Conservation (phyloP, 2,113 vertebrate genomes). For the Seriola aureovittata region DNA sequence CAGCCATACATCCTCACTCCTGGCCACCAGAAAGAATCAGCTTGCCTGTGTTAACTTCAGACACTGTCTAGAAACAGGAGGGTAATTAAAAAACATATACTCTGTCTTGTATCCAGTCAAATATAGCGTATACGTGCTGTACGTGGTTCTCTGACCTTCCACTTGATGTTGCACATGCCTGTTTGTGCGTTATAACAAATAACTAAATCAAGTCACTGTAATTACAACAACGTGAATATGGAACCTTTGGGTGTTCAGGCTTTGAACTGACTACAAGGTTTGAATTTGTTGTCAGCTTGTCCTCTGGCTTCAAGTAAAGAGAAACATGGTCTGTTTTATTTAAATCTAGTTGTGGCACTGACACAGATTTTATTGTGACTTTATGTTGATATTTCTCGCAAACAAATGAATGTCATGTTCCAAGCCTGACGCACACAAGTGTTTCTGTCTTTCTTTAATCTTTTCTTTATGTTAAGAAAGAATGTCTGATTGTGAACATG, state of each 20-base stretch:
- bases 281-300: background rate
- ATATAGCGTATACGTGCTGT: constrained; percentile 1
- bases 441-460: constrained; percentile 5
- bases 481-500: constrained; percentile 28
- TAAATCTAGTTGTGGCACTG: background rate
- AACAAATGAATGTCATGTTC: background rate
- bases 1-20: background rate
- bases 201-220: constrained; percentile 7
- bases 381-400: background rate
- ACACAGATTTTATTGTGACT: constrained; percentile 3
- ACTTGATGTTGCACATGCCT: background rate
- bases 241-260: background rate
- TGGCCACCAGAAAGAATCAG: background rate
- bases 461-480: constrained; percentile 22
- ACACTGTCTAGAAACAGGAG: background rate
- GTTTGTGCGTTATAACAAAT: background rate
- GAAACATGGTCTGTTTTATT: background rate
- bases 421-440: background rate
- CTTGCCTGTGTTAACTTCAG: background rate
- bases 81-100: background rate
- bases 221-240: background rate
- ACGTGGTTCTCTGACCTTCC: background rate
- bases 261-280: background rate
- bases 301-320: background rate
- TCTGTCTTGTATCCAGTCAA: background rate